Evolutionary conservation across 2,797 vertebrate species (phyloP).

Genomic region (Lacerta bilineata): DNA sequence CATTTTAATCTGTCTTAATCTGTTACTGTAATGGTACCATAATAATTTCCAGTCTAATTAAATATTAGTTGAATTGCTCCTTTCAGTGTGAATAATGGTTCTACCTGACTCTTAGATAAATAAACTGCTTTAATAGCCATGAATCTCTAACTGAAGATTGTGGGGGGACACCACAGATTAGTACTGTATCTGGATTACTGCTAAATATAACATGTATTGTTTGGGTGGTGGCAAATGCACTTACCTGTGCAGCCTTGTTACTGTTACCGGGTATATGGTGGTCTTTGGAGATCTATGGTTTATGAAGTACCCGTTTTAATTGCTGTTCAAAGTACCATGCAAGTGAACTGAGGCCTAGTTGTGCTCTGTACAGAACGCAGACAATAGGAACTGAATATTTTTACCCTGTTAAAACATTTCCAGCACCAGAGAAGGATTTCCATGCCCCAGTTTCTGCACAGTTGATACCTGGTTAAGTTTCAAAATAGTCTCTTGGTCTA

Average conservation of each 20-base stretch:
- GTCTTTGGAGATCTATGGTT: neutral
- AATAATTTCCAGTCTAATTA: neutral
- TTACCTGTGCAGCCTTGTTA: neutral
- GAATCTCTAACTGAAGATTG: neutral
- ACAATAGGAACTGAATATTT: neutral
- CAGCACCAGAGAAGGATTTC: neutral
- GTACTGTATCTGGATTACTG: neutral
- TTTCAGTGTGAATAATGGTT: neutral
- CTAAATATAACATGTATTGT: neutral
- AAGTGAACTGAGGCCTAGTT: neutral
- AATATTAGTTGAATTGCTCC: neutral
- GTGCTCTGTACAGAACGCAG: neutral
- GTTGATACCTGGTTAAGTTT: neutral
- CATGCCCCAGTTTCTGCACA: neutral
- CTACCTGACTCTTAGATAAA: neutral
- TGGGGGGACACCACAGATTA: neutral
- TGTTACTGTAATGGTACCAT: conserved; percentile 1
- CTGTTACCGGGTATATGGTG: neutral
- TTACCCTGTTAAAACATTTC: neutral
- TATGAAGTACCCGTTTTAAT: neutral
- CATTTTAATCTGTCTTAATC: neutral
- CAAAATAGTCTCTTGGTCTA: neutral
- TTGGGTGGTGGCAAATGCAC: too few species aligned
- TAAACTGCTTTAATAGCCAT: neutral
- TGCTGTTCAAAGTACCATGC: neutral